Evolutionary conservation across 2,797 vertebrate genomes (phyloP), one percentile per base, ranked within the genome.

Genomic region (Cossypha caffra): DNA sequence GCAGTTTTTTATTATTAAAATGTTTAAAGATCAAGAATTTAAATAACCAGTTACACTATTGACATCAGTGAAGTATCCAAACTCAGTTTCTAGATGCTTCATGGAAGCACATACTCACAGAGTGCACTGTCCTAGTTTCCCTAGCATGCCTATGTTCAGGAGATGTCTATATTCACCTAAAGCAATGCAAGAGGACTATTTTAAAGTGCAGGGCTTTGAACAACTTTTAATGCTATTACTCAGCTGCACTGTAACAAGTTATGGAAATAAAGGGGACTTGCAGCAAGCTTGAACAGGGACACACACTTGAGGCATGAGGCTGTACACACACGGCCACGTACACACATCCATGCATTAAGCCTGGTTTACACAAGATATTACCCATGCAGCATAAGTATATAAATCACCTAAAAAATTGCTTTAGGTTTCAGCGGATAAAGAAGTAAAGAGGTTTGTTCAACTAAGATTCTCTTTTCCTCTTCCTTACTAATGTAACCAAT

Each of bases 221-320:
- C 26, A 86, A 37, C 37, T 86, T 78, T 75, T 76, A 82, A 33
- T 84, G 38, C 50, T 72, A 42, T 90, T 86, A 57, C 11, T 87
- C 24, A 81, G 43, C 73, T 50, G 72, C 64, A 69, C 33, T 4
- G 10, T 29, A 71, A 91, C 28, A 80, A 61, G 72, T 38, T 54
- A 54, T 29, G 4, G 4, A 76, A 90, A 71, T 69, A 75, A 83
- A 92, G 23, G 43, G 20, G 51, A 73, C 42, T 20, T 40, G 10
- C 26, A 84, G 35, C 21, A 68, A 78, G 37, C n/a, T 77, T 2
- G 0, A 77, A 50, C 26, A 63, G 45, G 10, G 72, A 4, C 40
- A 57, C 3, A 18, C 14, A 51, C 12, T 31, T 62, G 43, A 87
- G 43, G 38, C 51, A 64, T 2, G 18, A 69, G 23, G 21, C 25